Base-by-base conservation (phyloP, 2,888 invertebrate genomes). In the Furcula furcula region DNA sequence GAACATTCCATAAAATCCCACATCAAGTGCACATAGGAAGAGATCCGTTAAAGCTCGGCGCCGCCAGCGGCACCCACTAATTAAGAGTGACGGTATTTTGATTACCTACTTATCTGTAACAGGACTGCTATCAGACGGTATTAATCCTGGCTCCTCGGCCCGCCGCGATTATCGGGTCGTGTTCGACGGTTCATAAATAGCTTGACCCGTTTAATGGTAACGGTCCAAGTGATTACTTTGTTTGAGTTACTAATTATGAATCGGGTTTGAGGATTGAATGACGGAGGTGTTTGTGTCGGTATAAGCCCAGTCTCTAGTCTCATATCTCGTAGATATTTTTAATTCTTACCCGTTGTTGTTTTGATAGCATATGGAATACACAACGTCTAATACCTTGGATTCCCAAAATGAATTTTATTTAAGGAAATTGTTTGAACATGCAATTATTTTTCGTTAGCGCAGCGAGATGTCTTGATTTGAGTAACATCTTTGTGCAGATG, bases 51-150 rank as follows among this genome's bases (percentile, higher is more conserved):
- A 51, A 41, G 36, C 46, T 35, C 46, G 55, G 51, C 55, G 59
- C 59, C 63, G 65, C 59, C 69, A 56, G 55, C 62, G 62, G 69
- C 72, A 73, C 70, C 73, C 67, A 54, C 59, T 81, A 83, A 84
- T 83, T 76, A 82, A 78, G 76, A 83, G 71, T 76, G 83, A 84
- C 84, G 76, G 81, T 65, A 81, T 81, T 80, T 82, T 80, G 78
- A 83, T 84, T 79, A 76, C 77, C 76, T 82, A 72, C 71, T 85
- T 84, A 82, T 77, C 73, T 60, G 55, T 70, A 77, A 79, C 77
- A 74, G 73, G 65, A 69, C 65, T 64, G 46, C 44, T 72, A 76
- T 77, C 76, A 71, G 48, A 54, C 48, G 60, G 58, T 75, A 80
- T 80, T 76, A 79, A 79, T 81, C 75, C 78, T 78, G 68, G 46